A percentile compares a stretch with the other conserved stretches of the same genome.
These are phyloP conservation scores for Australoheros facetus DNA, from an alignment of 2,797 vertebrate species.

Conservation along the genomic window DNA sequence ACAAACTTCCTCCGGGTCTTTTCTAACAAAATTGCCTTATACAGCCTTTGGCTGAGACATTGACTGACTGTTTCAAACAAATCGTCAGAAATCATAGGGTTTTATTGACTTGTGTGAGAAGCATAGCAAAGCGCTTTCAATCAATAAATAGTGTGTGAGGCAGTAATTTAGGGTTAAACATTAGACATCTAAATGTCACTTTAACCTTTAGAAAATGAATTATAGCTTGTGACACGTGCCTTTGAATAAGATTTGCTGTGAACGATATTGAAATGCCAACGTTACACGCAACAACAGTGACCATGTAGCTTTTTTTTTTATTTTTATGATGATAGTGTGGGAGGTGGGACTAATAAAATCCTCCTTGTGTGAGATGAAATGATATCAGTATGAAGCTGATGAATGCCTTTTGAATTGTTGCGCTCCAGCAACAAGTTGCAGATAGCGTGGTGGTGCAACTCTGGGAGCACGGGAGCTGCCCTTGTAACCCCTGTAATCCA, in stretches of 20 bases:
- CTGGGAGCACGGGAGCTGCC: too few species aligned
- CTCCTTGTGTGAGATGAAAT: neutral
- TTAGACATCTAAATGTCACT: neutral
- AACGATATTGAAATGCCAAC: neutral
- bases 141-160: neutral
- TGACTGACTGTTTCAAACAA: neutral
- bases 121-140: neutral
- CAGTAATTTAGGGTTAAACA: neutral
- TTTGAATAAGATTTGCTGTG: neutral
- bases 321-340: neutral
- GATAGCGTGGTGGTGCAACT: accelerated
- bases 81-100: neutral
- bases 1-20: neutral
- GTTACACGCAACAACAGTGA: neutral
- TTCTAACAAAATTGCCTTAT: neutral
- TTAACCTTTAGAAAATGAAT: neutral
- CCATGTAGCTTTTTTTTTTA: neutral
- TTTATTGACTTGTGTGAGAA: slow-evolving; percentile 2
- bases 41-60: neutral
- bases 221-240: neutral
- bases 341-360: neutral
- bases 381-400: neutral
- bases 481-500: neutral
- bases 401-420: neutral
- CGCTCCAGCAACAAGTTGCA: neutral